A percentile compares a stretch with the other conserved stretches of the same genome.
These are phyloP conservation scores for Carterocephalus palaemon DNA, from an alignment of 2,888 invertebrate genomes.

Conservation along the genomic window DNA sequence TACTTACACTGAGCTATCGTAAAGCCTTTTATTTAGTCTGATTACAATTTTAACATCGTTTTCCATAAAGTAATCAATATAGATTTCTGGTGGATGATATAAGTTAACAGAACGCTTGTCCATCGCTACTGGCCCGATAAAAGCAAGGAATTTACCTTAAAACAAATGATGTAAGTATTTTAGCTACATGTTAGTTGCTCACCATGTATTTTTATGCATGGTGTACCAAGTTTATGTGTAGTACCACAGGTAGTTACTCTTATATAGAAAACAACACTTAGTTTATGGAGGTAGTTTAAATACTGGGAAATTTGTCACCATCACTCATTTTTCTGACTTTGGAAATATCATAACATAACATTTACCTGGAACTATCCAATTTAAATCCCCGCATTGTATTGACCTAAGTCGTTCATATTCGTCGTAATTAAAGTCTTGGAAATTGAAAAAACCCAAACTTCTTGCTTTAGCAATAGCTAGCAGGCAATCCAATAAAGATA, in stretches of 20 bases:
- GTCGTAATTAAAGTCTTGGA: conserved; percentile 88
- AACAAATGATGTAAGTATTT: conserved; percentile 23
- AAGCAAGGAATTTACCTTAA: conserved; percentile 87
- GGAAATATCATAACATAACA: conserved; percentile 47
- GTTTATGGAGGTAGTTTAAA: too few relatives aligned
- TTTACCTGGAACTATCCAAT: conserved; percentile 92
- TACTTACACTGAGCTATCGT: conserved; percentile 84
- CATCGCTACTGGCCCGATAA: conserved; percentile 91
- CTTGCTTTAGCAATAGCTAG: conserved; percentile 83
- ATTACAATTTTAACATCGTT: conserved; percentile 90
- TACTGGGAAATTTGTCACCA: too few relatives aligned
- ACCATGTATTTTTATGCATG: too few relatives aligned
- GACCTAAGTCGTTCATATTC: conserved; percentile 91
- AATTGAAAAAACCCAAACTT: conserved; percentile 87
- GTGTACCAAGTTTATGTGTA: too few relatives aligned
- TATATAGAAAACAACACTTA: too few relatives aligned
- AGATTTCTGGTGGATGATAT: conserved; percentile 86
- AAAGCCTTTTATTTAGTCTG: conserved; percentile 89
- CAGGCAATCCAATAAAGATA: conserved; percentile 82
- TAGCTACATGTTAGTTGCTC: too few relatives aligned
- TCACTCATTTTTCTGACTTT: too few relatives aligned
- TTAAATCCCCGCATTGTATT: conserved; percentile 91
- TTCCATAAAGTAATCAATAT: conserved; percentile 89
- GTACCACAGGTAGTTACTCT: too few relatives aligned
- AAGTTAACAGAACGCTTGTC: conserved; percentile 76